A percentile compares a stretch with the other conserved stretches of the same genome.
Evolutionary conservation across 1,140 invertebrate genomes (phyloP).

Genomic region (Eurosta solidaginis): DNA sequence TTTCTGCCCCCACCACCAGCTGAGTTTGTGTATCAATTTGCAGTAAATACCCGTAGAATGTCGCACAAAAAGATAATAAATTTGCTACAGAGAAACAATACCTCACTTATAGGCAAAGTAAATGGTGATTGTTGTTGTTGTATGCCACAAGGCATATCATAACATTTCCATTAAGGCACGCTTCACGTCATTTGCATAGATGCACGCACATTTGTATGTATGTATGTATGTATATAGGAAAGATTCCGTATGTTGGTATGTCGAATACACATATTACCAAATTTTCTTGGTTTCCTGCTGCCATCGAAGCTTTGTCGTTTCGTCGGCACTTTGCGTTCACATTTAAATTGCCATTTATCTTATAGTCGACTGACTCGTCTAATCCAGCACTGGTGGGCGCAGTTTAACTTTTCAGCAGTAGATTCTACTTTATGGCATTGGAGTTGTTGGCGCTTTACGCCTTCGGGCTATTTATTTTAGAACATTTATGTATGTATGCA

Average conservation of each 20-base stretch:
- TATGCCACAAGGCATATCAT: slow-evolving; percentile 19
- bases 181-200: slow-evolving; percentile 14
- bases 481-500: background rate
- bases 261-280: background rate
- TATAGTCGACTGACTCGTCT: background rate
- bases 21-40: slow-evolving; percentile 13
- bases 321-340: background rate
- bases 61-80: slow-evolving; percentile 20
- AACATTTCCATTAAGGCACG: slow-evolving; percentile 19
- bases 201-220: background rate
- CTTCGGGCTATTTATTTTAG: background rate
- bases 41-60: background rate
- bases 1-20: background rate
- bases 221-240: background rate
- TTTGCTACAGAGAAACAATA: background rate
- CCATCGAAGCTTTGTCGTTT: background rate
- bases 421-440: slow-evolving; percentile 1
- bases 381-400: background rate
- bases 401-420: background rate
- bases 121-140: background rate
- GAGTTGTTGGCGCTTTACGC: background rate
- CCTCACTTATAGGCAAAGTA: too few relatives aligned
- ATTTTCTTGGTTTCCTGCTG: background rate
- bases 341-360: slow-evolving; percentile 21
- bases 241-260: background rate